phyloP scores from a whole-genome alignment of 2,797 vertebrate genomes.

The Channa striata region DNA sequence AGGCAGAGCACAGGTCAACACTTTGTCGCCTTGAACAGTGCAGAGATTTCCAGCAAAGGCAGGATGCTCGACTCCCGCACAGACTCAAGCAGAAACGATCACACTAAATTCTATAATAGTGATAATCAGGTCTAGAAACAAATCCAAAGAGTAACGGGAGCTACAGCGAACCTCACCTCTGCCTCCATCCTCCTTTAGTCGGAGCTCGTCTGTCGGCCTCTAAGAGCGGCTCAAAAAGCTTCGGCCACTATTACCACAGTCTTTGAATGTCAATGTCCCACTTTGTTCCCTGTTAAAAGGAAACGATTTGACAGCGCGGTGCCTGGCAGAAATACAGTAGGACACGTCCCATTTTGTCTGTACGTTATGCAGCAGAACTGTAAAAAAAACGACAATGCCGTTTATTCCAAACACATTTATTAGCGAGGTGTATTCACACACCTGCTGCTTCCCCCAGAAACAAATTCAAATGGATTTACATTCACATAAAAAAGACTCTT shows the following conservation, averaged over 20 bases:
- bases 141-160: background rate
- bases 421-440: conserved; percentile 18
- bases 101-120: no score
- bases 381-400: conserved; percentile 8
- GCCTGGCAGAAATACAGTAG: background rate
- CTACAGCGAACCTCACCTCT: conserved; percentile 12
- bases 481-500: conserved; percentile 27
- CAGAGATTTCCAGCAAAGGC: background rate
- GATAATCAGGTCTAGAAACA: background rate
- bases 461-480: conserved; percentile 22
- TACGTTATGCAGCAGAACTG: background rate
- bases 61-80: background rate
- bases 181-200: background rate
- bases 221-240: conserved; percentile 32
- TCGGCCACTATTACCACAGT: background rate
- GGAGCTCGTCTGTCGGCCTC: conserved; percentile 5
- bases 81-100: no score
- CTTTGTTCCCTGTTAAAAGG: conserved; percentile 11
- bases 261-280: conserved; percentile 58
- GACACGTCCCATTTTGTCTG: background rate
- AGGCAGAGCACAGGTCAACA: background rate
- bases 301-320: background rate
- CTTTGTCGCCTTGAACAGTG: background rate
- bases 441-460: background rate
- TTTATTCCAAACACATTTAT: conserved; percentile 56